Evolutionary conservation across 37 sponge, comb jelly and placozoan genomes (phyloP).

Genomic region (Ephydatia muelleri): DNA sequence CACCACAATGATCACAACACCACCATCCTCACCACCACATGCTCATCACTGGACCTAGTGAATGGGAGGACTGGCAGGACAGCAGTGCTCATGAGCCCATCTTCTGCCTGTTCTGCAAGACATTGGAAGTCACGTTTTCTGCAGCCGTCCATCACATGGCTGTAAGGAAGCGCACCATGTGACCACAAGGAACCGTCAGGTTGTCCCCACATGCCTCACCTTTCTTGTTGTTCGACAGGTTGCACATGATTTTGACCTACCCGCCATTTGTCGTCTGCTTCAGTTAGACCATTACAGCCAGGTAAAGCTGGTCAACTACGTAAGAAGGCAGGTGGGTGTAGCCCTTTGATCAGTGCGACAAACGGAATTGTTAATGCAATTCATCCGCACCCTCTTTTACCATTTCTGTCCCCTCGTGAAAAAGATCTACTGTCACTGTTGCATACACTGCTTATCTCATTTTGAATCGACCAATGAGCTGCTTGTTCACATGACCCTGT

Average conservation of each 20-base stretch:
- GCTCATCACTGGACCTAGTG: too few species aligned
- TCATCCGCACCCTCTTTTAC: neutral
- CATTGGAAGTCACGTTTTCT: neutral
- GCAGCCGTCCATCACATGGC: conserved; percentile 43
- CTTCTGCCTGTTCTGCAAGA: conserved; percentile 66
- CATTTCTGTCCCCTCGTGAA: neutral
- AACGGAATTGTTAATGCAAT: neutral
- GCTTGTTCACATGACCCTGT: conserved; percentile 56
- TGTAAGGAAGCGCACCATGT: neutral
- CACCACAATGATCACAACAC: too few species aligned
- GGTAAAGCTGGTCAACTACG: conserved; percentile 75
- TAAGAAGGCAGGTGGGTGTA: conserved; percentile 62
- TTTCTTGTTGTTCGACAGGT: conserved; percentile 5
- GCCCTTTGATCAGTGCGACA: neutral
- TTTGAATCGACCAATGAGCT: conserved; percentile 24
- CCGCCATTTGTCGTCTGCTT: neutral
- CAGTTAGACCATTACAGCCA: conserved; percentile 64
- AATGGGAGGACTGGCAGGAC: conserved; percentile 63
- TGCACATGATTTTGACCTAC: conserved; percentile 51
- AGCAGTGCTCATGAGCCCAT: conserved; percentile 2
- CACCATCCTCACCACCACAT: too few species aligned
- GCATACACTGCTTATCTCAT: conserved; percentile 18
- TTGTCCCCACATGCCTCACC: neutral
- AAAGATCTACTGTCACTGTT: conserved; percentile 18
- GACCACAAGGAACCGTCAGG: neutral